Conservation (phyloP, 2,113 vertebrate species). For the Oriolus oriolus region DNA sequence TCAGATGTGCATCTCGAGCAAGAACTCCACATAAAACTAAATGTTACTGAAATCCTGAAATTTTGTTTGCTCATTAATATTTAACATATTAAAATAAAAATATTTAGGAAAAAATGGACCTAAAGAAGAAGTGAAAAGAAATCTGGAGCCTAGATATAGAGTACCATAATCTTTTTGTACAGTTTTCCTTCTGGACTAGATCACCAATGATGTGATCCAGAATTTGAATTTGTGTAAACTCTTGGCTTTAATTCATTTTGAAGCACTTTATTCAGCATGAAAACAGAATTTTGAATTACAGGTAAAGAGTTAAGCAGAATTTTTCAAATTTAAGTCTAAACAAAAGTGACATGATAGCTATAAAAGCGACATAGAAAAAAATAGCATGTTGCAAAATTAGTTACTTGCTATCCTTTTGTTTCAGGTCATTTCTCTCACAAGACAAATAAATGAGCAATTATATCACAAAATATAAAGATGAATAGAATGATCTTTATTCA, state of each 20-base stretch:
- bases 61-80: neutral
- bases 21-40: neutral
- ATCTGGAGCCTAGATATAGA: neutral
- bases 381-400: accelerated
- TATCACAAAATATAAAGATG: neutral
- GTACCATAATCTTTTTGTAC: neutral
- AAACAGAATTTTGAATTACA: neutral
- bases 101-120: neutral
- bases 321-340: neutral
- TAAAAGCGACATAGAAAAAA: neutral
- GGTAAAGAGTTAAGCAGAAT: neutral
- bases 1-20: neutral
- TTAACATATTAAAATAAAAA: neutral
- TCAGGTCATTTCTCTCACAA: neutral
- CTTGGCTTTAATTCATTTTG: neutral
- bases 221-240: neutral
- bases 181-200: neutral
- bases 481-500: neutral
- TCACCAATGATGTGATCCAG: neutral
- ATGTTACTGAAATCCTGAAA: neutral
- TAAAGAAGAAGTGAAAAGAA: neutral
- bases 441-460: neutral
- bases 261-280: neutral
- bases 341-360: neutral
- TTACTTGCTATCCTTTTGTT: neutral